A percentile compares a stretch with the other conserved stretches of the same genome.
These are phyloP conservation scores for Carapus acus DNA, from an alignment of 2,797 vertebrate species.

Conservation along the genomic window DNA sequence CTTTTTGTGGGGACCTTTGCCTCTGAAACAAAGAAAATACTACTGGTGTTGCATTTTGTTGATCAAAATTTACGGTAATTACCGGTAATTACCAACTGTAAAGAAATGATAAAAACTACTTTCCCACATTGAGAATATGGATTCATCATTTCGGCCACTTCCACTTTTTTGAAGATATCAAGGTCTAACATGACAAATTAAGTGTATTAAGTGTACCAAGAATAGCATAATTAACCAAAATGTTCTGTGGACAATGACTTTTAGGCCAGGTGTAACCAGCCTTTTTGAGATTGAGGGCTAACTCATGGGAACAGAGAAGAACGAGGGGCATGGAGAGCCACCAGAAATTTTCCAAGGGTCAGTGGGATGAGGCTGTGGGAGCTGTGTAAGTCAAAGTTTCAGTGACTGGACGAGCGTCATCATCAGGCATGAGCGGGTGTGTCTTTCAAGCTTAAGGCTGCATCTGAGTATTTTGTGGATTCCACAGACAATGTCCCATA, in stretches of 20 bases:
- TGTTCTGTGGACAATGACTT: too few relatives aligned
- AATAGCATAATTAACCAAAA: slow-evolving; percentile 4
- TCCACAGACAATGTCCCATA: slow-evolving; percentile 28
- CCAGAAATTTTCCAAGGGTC: too few relatives aligned
- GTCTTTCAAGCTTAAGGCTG: slow-evolving; percentile 54
- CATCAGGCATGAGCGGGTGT: too few relatives aligned
- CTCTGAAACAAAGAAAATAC: slow-evolving; percentile 29
- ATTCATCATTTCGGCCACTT: background rate
- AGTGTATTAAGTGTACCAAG: background rate
- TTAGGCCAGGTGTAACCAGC: too few relatives aligned
- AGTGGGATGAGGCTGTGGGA: too few relatives aligned
- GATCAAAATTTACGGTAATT: slow-evolving; percentile 17
- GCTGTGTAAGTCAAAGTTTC: too few relatives aligned
- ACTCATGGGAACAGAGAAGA: too few relatives aligned
- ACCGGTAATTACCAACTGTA: slow-evolving; percentile 22
- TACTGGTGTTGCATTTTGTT: slow-evolving; percentile 11
- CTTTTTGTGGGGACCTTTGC: slow-evolving; percentile 29
- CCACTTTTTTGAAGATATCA: too few relatives aligned
- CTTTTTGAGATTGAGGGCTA: too few relatives aligned
- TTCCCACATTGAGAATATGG: slow-evolving; percentile 4
- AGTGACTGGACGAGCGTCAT: too few relatives aligned
- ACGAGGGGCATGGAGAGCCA: too few relatives aligned
- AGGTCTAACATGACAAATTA: background rate
- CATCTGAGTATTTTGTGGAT: slow-evolving; percentile 16
- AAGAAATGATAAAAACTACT: too few relatives aligned